Evolutionary conservation across 2,888 invertebrate genomes (phyloP).

Genomic region (Creontiades dilutus): DNA sequence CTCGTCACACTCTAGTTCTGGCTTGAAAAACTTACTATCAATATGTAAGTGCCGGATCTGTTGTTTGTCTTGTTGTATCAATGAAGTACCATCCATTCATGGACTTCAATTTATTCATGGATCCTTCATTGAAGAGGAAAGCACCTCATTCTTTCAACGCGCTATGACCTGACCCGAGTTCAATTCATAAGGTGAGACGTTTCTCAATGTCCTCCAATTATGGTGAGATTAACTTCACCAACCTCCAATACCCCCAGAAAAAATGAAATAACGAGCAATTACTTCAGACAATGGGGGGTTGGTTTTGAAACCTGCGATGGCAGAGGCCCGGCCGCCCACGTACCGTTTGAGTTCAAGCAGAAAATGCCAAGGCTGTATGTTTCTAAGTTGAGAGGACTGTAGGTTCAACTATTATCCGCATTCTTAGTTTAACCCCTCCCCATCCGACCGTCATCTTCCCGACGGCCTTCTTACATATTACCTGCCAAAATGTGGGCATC

Average conservation of each 20-base stretch:
- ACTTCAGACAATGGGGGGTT: conserved; percentile 51
- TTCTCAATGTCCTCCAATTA: conserved; percentile 23
- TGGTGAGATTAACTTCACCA: neutral
- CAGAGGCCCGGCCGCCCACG: conserved; percentile 29
- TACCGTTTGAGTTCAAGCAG: neutral
- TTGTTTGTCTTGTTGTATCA: too few relatives aligned
- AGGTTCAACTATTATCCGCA: conserved; percentile 50
- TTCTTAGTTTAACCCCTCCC: conserved; percentile 49
- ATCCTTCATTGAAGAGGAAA: too few relatives aligned
- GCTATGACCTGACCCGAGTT: neutral
- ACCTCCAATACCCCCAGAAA: neutral
- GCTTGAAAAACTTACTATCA: too few relatives aligned
- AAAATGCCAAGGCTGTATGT: conserved; percentile 50
- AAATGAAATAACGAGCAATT: conserved; percentile 59
- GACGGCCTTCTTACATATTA: conserved; percentile 41
- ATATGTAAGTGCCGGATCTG: too few relatives aligned
- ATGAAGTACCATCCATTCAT: too few relatives aligned
- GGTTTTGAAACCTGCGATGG: conserved; percentile 9
- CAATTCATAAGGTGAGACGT: neutral
- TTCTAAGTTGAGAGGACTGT: neutral
- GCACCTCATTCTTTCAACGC: neutral
- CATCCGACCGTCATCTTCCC: neutral
- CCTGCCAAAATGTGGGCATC: conserved; percentile 68
- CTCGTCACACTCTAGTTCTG: too few relatives aligned
- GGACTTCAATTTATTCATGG: too few relatives aligned